Conservation (phyloP, 2,797 vertebrate species). For the Lutra lutra region DNA sequence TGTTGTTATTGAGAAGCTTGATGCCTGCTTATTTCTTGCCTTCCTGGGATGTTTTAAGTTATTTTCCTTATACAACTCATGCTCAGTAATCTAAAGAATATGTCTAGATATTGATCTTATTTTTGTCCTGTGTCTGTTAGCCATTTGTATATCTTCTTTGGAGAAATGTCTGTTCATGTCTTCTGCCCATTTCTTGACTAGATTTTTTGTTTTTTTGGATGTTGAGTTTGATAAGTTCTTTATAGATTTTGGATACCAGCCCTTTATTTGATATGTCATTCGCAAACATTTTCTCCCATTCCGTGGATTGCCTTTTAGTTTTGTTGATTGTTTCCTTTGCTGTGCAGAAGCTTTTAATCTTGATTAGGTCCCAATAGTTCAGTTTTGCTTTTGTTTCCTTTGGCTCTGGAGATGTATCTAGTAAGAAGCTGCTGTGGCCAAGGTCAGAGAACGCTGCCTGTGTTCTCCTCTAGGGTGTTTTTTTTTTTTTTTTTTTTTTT, state of each 20-base stretch:
- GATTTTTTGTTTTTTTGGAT: not conserved
- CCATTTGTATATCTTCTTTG: not conserved
- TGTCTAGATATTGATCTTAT: not conserved
- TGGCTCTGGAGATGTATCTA: not conserved
- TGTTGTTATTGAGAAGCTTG: not conserved
- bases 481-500: no score
- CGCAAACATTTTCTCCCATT: not conserved
- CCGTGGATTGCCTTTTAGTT: not conserved
- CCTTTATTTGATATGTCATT: not conserved
- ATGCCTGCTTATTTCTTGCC: not conserved
- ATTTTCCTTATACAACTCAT: not conserved
- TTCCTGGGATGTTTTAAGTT: not conserved
- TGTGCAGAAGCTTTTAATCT: not conserved
- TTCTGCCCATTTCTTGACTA: not conserved
- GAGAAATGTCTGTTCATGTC: not conserved
- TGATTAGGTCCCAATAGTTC: not conserved
- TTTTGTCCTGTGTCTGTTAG: not conserved
- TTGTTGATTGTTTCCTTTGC: not conserved
- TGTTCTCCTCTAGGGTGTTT: not conserved
- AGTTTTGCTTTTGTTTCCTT: not conserved
- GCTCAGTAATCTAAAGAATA: not conserved
- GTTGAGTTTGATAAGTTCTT: not conserved
- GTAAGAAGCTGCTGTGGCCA: not conserved
- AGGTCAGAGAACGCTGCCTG: not conserved
- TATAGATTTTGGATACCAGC: not conserved